phyloP scores from a whole-genome alignment of 2,113 vertebrate species.

The Arothron firmamentum region DNA sequence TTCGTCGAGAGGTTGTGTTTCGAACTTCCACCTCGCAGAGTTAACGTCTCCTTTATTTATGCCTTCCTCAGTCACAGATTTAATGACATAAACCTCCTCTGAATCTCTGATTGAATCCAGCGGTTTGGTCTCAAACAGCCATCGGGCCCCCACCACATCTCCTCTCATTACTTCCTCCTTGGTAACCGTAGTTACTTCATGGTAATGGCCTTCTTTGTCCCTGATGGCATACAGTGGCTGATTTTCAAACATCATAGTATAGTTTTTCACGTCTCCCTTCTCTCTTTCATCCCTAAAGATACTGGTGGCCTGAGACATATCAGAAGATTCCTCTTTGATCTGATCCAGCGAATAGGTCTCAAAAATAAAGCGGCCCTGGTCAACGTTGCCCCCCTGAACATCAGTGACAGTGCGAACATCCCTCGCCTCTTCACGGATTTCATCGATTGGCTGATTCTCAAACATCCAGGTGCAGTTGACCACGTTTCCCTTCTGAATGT shows the following conservation, averaged over 20 bases:
- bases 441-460: constrained; percentile 85
- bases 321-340: constrained; percentile 78
- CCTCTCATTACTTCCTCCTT: constrained; percentile 88
- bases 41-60: constrained; percentile 85
- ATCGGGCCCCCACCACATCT: constrained; percentile 87
- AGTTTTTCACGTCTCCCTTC: constrained; percentile 86
- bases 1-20: constrained; percentile 86
- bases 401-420: constrained; percentile 78
- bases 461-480: constrained; percentile 85
- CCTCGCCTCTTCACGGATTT: constrained; percentile 71
- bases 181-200: constrained; percentile 90
- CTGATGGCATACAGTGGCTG: constrained; percentile 88
- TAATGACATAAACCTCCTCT: constrained; percentile 86
- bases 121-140: constrained; percentile 92
- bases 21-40: constrained; percentile 86
- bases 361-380: constrained; percentile 84
- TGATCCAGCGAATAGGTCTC: constrained; percentile 86
- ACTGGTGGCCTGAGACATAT: constrained; percentile 67
- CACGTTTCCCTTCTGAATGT: constrained; percentile 87
- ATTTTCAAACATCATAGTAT: constrained; percentile 90
- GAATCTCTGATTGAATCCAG: constrained; percentile 84
- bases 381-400: constrained; percentile 84
- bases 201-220: constrained; percentile 86
- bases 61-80: constrained; percentile 89
- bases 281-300: constrained; percentile 74